These are phyloP conservation scores for Zygogramma bicolorata DNA, from an alignment of 2,888 invertebrate genomes.

Conservation along the genomic window DNA sequence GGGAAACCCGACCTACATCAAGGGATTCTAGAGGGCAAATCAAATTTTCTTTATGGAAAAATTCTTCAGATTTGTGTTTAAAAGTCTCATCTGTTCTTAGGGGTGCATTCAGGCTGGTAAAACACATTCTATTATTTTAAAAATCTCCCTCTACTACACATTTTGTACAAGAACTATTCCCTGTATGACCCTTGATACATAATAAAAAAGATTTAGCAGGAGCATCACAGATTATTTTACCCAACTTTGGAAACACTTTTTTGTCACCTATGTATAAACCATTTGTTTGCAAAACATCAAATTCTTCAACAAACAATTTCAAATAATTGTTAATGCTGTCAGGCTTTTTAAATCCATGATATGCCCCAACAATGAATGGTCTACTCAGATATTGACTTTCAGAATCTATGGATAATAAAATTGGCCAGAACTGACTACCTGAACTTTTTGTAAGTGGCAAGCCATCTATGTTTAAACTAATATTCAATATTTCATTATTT, in stretches of 20 bases:
- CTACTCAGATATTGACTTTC: slow-evolving; percentile 15
- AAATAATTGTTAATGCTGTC: background rate
- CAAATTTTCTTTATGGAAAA: slow-evolving; percentile 13
- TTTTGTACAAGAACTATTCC: slow-evolving; percentile 16
- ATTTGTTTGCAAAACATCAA: background rate
- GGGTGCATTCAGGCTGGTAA: no score
- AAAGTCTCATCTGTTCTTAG: slow-evolving; percentile 15
- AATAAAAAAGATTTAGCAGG: no score
- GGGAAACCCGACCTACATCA: slow-evolving; percentile 7
- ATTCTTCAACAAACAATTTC: slow-evolving; percentile 2
- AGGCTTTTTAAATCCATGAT: no score
- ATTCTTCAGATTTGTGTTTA: background rate
- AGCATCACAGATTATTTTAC: no score
- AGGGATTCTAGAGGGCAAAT: slow-evolving; percentile 4
- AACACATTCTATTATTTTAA: background rate
- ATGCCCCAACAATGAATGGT: slow-evolving; percentile 19
- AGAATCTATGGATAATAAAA: slow-evolving; percentile 3
- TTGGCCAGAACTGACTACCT: no score
- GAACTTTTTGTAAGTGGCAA: no score
- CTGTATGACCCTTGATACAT: slow-evolving; percentile 5
- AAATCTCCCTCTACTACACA: slow-evolving; percentile 12
- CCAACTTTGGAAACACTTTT: background rate
- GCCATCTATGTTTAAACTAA: slow-evolving; percentile 3
- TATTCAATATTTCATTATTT: background rate
- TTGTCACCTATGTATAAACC: slow-evolving; percentile 5